Evolutionary conservation across 1,140 invertebrate genomes (phyloP), one percentile per base, ranked within the genome.

Genomic region (Ptiloglossa arizonensis): DNA sequence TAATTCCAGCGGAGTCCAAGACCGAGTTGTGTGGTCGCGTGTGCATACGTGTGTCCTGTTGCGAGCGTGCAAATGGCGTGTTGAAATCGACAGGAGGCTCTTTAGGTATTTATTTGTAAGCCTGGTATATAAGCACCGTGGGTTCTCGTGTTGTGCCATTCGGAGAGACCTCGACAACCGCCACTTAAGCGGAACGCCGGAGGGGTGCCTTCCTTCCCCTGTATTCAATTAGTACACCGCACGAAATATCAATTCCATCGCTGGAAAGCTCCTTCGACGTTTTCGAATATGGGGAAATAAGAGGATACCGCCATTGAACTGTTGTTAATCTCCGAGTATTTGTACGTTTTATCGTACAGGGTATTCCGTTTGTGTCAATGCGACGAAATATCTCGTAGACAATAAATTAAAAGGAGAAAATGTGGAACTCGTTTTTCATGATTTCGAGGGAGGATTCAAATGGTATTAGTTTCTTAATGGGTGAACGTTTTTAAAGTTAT

Each of bases 231-330:
- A 85, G 79, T 72, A 72, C 56, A 71, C 63, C 72, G 72, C 63
- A 85, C 82, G 82, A 85, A 84, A 85, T 84, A 85, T 85, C 83
- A 84, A 78, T 84, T 77, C 78, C 52, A 84, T 84, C 74, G 78
- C 72, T 54, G 54, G 57, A 48, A 83, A 83, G 76, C 76, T 67
- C 44, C 75, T 83, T 83, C 82, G 54, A 56, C 64, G 59, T 74
- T 48, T 64, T 69, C 59, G 75, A 83, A 59, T 69, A 13, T 17
- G 46, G 66, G 70, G 46, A 44, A 56, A 62, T 63, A 63, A 77
- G 68, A 56, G 64, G 68, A 70, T 77, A 77, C 75, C 62, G 54
- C 27, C 46, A 46, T 56, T 56, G 41, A 46, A 60, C 17, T 57
- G 41, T 32, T 38, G 29, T 57, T 76, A 76, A 76, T 76, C 73